These are phyloP conservation scores for Rotaria magnacalcarata DNA, from an alignment of 2,888 invertebrate genomes.

Conservation along the genomic window DNA sequence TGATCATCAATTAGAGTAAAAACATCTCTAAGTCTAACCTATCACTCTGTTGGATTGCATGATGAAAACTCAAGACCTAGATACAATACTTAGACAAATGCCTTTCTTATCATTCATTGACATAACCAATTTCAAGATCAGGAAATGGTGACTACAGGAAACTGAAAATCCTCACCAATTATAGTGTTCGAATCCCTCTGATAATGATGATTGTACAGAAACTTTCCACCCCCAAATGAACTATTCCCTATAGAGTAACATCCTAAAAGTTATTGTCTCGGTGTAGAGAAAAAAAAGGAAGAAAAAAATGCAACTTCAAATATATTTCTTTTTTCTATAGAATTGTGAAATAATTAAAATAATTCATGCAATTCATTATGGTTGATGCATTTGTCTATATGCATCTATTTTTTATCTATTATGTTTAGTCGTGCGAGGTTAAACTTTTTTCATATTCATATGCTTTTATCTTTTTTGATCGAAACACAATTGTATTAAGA, in stretches of 20 bases:
- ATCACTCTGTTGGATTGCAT: background rate
- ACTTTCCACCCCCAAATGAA: slow-evolving; percentile 3
- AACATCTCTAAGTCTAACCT: background rate
- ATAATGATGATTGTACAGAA: slow-evolving; percentile 16
- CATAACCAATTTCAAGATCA: background rate
- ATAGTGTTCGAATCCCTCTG: slow-evolving; percentile 18
- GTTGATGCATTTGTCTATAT: background rate
- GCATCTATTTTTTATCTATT: background rate
- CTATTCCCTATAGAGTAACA: slow-evolving; percentile 1
- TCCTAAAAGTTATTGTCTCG: background rate
- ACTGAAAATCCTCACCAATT: slow-evolving; percentile 26
- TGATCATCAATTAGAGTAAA: background rate
- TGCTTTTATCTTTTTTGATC: background rate
- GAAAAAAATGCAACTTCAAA: background rate
- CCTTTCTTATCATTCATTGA: slow-evolving; percentile 13
- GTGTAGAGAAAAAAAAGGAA: background rate
- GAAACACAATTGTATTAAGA: background rate
- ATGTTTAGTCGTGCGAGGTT: background rate
- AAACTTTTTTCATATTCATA: background rate
- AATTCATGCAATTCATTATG: background rate
- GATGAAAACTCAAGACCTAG: background rate
- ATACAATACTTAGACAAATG: background rate
- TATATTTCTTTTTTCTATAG: background rate
- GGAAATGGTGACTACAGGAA: slow-evolving; percentile 13
- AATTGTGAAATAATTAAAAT: background rate